Conservation (phyloP, 2,888 invertebrate species). For the Drosophila greeni region DNA sequence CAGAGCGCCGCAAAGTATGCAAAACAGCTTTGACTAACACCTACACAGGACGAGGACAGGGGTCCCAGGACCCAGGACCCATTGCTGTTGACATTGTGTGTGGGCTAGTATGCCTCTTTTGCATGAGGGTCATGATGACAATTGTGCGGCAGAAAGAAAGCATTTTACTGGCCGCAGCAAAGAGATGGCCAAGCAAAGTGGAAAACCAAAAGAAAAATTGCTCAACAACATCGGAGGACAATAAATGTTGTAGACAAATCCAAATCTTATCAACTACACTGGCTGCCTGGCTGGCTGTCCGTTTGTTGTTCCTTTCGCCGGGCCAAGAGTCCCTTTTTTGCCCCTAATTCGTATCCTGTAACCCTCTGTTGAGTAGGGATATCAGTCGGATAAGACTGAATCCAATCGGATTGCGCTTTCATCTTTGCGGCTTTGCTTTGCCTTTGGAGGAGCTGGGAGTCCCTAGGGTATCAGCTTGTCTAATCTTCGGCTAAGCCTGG, state of each 20-base stretch:
- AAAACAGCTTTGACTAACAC: conserved; percentile 68
- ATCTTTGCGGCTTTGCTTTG: neutral
- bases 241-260: conserved; percentile 69
- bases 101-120: conserved; percentile 24
- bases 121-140: conserved; percentile 69
- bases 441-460: neutral
- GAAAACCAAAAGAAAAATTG: conserved; percentile 61
- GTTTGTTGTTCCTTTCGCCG: conserved; percentile 29
- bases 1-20: conserved; percentile 67
- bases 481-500: conserved; percentile 6
- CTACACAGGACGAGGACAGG: conserved; percentile 38
- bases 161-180: conserved; percentile 41
- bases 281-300: conserved; percentile 9
- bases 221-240: conserved; percentile 50
- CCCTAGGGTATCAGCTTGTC: conserved; percentile 30
- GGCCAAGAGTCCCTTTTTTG: conserved; percentile 43
- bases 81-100: conserved; percentile 33
- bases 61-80: neutral
- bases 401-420: neutral
- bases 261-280: conserved; percentile 68
- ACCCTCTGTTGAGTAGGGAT: conserved; percentile 13
- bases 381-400: conserved; percentile 22
- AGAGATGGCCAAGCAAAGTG: conserved; percentile 58
- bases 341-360: conserved; percentile 29
- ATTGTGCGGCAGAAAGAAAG: conserved; percentile 52